Evolutionary conservation across 2,113 vertebrate species (phyloP).

Genomic region (Grammomys dolichurus): DNA sequence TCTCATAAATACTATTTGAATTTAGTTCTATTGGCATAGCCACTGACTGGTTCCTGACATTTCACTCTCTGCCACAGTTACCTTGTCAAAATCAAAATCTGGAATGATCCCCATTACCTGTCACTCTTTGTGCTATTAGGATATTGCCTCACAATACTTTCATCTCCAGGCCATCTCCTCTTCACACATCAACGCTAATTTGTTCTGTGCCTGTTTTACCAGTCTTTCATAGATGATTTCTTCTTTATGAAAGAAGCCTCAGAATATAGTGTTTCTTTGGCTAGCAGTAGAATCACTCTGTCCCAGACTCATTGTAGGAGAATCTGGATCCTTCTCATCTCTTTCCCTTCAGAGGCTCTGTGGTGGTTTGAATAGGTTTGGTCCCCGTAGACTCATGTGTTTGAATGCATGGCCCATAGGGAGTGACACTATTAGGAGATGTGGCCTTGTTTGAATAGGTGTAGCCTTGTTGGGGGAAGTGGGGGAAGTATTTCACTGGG

Average conservation of each 20-base stretch:
- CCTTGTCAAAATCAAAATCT: neutral
- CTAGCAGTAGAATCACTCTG: neutral
- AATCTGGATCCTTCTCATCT: neutral
- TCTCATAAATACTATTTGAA: neutral
- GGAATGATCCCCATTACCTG: neutral
- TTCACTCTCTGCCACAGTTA: slow-evolving; percentile 7
- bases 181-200: neutral
- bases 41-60: neutral
- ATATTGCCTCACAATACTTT: neutral
- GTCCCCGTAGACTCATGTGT: no score
- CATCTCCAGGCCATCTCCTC: neutral
- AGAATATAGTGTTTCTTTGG: neutral
- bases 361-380: no score
- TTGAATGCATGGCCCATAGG: no score
- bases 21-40: neutral
- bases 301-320: neutral
- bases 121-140: neutral
- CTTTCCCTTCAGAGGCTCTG: neutral
- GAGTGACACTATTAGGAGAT: no score
- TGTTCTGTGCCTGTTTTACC: neutral
- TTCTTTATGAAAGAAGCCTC: slow-evolving; percentile 3
- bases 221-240: neutral
- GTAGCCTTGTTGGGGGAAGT: no score
- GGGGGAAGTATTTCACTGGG: no score
- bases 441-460: no score